Percentiles rank a stretch among this genome's conserved stretches.
Conservation (phyloP, 2,888 invertebrate genomes). For the Xylophagus ater region DNA sequence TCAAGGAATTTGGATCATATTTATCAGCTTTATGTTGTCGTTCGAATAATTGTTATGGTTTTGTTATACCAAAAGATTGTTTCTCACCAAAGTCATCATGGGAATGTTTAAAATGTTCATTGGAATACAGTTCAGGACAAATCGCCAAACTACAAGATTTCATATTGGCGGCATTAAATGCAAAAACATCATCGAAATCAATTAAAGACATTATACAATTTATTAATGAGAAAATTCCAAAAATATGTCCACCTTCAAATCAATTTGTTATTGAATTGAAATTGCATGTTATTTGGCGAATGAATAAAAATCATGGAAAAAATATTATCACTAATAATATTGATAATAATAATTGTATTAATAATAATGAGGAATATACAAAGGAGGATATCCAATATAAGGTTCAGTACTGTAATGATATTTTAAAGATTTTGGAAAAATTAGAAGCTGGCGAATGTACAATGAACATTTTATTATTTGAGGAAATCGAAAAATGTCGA, state of each 20-base stretch:
- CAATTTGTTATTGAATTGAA: slow-evolving; percentile 38
- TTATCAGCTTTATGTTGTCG: slow-evolving; percentile 38
- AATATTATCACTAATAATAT: too few relatives aligned
- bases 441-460: slow-evolving; percentile 37
- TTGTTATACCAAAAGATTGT: slow-evolving; percentile 47
- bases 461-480: slow-evolving; percentile 31
- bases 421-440: slow-evolving; percentile 32
- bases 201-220: slow-evolving; percentile 34
- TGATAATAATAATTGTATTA: background rate
- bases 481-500: slow-evolving; percentile 26
- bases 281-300: slow-evolving; percentile 37
- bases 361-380: slow-evolving; percentile 26
- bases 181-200: slow-evolving; percentile 31
- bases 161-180: slow-evolving; percentile 33
- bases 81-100: slow-evolving; percentile 48
- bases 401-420: slow-evolving; percentile 35
- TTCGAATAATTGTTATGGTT: slow-evolving; percentile 37
- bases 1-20: slow-evolving; percentile 35
- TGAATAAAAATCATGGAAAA: slow-evolving; percentile 26
- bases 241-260: slow-evolving; percentile 34
- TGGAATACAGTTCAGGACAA: slow-evolving; percentile 29
- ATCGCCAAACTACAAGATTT: slow-evolving; percentile 36
- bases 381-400: slow-evolving; percentile 29
- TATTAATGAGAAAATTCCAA: slow-evolving; percentile 33
- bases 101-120: slow-evolving; percentile 52